Percentiles rank a stretch among this genome's conserved stretches.
Conservation (phyloP, 2,888 invertebrate species). For the Lacanobia wlatinum region DNA sequence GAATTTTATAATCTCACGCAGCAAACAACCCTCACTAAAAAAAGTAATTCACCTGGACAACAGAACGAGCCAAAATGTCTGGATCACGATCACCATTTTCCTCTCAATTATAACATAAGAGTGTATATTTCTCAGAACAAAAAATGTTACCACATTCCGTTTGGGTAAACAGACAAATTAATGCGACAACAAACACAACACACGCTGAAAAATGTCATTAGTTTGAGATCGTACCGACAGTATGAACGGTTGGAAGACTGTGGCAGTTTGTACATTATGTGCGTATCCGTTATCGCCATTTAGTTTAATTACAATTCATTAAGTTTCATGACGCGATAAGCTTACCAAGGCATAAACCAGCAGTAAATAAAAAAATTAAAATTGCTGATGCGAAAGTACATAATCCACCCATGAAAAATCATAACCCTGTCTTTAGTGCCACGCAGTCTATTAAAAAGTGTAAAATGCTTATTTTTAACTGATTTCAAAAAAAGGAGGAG, state of each 20-base stretch:
- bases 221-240: conserved; percentile 40
- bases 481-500: no score
- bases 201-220: conserved; percentile 3
- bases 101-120: background rate
- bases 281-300: conserved; percentile 22
- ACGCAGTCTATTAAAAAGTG: no score
- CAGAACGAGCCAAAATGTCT: background rate
- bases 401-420: no score
- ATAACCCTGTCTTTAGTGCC: no score
- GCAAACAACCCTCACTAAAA: background rate
- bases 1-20: background rate
- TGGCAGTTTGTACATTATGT: conserved; percentile 39
- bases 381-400: no score
- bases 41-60: background rate
- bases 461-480: no score
- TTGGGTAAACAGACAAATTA: conserved; percentile 43
- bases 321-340: no score
- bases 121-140: conserved; percentile 13
- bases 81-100: background rate
- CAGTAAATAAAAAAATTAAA: no score
- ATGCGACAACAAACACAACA: background rate
- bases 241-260: conserved; percentile 38
- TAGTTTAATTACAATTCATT: background rate
- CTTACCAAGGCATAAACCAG: no score
- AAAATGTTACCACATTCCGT: conserved; percentile 47